Conservation (phyloP, 2,797 vertebrate genomes). For the Distichodus sexfasciatus region DNA sequence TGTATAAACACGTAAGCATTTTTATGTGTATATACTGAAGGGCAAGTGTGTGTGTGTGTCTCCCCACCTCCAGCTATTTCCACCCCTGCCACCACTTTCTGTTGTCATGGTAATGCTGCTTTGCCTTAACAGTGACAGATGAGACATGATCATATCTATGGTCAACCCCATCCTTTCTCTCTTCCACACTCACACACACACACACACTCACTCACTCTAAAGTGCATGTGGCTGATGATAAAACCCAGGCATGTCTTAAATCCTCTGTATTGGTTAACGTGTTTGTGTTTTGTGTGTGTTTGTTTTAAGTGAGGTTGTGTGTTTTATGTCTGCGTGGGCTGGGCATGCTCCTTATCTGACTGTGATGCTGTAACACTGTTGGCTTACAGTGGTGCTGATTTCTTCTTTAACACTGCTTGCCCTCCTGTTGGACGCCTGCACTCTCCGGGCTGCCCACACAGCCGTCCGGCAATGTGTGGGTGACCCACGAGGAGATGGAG, state of each 20-base stretch:
- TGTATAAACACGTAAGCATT: neutral
- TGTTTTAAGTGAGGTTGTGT: neutral
- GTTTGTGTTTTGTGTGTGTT: neutral
- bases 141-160: neutral
- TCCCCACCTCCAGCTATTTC: constrained; percentile 28
- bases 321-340: constrained; percentile 56
- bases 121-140: constrained; percentile 28
- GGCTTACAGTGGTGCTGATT: constrained; percentile 97
- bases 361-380: constrained; percentile 89
- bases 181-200: neutral
- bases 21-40: neutral
- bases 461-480: constrained; percentile 98
- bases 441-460: constrained; percentile 76
- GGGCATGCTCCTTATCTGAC: constrained; percentile 76
- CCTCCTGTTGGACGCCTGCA: constrained; percentile 81
- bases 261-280: neutral
- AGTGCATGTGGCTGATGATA: constrained; percentile 12
- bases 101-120: constrained; percentile 57
- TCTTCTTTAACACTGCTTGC: constrained; percentile 97
- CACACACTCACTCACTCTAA: neutral
- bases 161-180: neutral
- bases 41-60: neutral
- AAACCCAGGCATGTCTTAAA: too few species aligned
- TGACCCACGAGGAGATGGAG: constrained; percentile 99
- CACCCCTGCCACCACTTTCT: constrained; percentile 23